Evolutionary conservation across 1,140 invertebrate genomes (phyloP).

Genomic region (Oreohelix idahoensis): DNA sequence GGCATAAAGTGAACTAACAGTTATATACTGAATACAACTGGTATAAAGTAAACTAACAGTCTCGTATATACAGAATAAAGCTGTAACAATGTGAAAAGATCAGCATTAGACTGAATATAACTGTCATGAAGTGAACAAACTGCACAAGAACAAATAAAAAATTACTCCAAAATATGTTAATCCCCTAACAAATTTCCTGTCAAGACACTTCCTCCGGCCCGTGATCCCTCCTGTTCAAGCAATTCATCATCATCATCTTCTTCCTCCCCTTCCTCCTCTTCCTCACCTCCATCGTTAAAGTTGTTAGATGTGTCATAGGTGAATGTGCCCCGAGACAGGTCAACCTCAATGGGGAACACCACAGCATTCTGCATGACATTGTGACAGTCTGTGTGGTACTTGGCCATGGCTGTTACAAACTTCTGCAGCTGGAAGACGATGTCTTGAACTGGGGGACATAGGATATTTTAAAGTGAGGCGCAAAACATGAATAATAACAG

Average conservation of each 20-base stretch:
- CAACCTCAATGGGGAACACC: slow-evolving; percentile 96
- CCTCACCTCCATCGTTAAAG: slow-evolving; percentile 69
- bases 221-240: background rate
- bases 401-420: slow-evolving; percentile 84
- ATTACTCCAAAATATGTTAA: background rate
- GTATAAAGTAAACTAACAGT: too few relatives aligned
- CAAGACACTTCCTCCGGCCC: background rate
- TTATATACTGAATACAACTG: too few relatives aligned
- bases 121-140: too few relatives aligned
- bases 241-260: slow-evolving; percentile 48
- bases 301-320: slow-evolving; percentile 70
- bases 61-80: too few relatives aligned
- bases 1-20: too few relatives aligned
- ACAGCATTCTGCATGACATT: slow-evolving; percentile 80
- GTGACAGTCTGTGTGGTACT: slow-evolving; percentile 80
- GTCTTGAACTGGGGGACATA: slow-evolving; percentile 82
- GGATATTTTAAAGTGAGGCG: too few relatives aligned
- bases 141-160: too few relatives aligned
- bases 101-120: too few relatives aligned
- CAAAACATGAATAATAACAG: too few relatives aligned
- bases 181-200: slow-evolving; percentile 22
- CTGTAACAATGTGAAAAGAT: too few relatives aligned
- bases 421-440: slow-evolving; percentile 88
- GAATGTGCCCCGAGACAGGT: slow-evolving; percentile 92
- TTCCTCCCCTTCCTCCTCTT: slow-evolving; percentile 58